These are phyloP conservation scores for Casuarius casuarius DNA, from an alignment of 2,113 vertebrate species.

Conservation along the genomic window DNA sequence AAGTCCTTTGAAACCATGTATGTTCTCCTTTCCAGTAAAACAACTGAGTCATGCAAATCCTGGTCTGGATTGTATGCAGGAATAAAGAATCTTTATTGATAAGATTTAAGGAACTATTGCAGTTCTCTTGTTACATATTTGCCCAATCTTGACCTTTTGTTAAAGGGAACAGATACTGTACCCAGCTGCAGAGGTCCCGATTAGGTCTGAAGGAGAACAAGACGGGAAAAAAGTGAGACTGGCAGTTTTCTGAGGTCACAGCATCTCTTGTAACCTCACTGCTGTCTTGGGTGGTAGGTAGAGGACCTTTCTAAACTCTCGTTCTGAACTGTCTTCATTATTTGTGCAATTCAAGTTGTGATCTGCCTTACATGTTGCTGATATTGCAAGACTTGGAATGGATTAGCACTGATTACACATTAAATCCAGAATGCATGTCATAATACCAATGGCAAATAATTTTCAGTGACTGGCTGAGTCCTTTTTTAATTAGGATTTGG, in stretches of 20 bases:
- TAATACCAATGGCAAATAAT: slow-evolving; percentile 30
- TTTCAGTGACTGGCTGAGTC: neutral
- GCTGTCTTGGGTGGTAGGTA: slow-evolving; percentile 15
- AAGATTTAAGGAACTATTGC: neutral
- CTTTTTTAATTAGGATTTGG: slow-evolving; percentile 35
- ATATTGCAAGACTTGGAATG: neutral
- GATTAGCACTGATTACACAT: slow-evolving; percentile 14
- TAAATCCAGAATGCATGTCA: neutral
- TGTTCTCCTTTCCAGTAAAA: neutral
- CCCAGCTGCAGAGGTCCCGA: neutral
- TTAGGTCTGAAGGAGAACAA: neutral
- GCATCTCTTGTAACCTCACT: slow-evolving; percentile 22
- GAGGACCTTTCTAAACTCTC: neutral
- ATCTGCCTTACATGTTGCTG: slow-evolving; percentile 10
- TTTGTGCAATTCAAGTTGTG: slow-evolving; percentile 15
- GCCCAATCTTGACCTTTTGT: neutral
- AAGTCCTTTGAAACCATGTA: neutral
- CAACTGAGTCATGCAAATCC: neutral
- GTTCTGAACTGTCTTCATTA: slow-evolving; percentile 12
- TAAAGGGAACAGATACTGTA: neutral
- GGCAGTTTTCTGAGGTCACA: neutral
- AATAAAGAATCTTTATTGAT: neutral
- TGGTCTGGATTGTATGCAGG: neutral
- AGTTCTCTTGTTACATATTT: neutral
- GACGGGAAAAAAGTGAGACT: neutral